Base-by-base conservation (phyloP, 2,888 invertebrate genomes). In the Atherix ibis region DNA sequence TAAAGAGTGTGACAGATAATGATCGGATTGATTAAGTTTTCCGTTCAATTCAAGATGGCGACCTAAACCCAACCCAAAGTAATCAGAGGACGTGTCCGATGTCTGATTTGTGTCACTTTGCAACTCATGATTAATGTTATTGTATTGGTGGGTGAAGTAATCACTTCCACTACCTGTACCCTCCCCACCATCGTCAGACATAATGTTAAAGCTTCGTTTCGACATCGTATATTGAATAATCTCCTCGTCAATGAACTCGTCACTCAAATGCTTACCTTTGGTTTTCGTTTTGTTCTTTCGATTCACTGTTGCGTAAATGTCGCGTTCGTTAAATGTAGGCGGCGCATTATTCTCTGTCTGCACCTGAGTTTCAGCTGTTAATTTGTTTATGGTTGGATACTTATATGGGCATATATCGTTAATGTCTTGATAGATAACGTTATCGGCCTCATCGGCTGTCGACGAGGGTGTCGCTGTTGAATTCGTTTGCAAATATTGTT, bases 281-380 rank as follows among this genome's bases (percentile, higher is more conserved):
- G 50, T 48, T 45, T 62, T 62, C 1, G 55, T 56, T 40, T 62
- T 62, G 6, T 53, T 51, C 37, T 61, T 60, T 30, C 62, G 53
- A 49, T 62, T 60, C n/a, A 62, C 56, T 2, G 62, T 62, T 4
- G 62, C 62, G 45, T 62, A 62, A 12, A 62, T 55, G 37, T 62
- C 61, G 36, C 56, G 53, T 30, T 53, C 52, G 36, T 58, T 59
- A 30, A 42, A 42, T 15, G 53, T 53, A 0, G 52, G 18, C 8
- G 19, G n/a, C 5, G 27, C 25, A 27, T 31, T 36, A 17, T 31
- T 36, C n/a, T 58, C 57, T 22, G 29, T 29, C 17, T 30, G 33
- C 22, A 36, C 18, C 12, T 36, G 36, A 15, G 30, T 34, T n/a
- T 36, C 28, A 16, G 31, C 30, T 27, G 35, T 30, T 16, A 16